Base-by-base conservation (phyloP, 2,797 vertebrate species). In the Champsocephalus gunnari region DNA sequence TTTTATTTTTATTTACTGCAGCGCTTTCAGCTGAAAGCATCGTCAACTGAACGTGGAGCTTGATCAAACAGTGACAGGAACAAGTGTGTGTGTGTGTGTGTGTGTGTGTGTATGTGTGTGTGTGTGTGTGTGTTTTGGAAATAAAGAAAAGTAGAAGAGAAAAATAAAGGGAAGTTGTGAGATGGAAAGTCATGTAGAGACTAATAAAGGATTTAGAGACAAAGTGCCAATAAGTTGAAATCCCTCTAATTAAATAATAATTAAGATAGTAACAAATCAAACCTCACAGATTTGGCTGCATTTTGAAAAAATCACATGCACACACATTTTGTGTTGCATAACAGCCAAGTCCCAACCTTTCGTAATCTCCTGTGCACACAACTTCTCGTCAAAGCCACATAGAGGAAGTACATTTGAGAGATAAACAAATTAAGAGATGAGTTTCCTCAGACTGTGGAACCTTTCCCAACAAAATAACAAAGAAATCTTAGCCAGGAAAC, bases 1-100 rank as follows among this genome's bases (percentile, higher is more conserved):
- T 91, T 92, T 92, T 88, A 89, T 86, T 90, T 92, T 87, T 90
- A 89, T 92, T 92, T 90, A 84, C 84, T 12, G 75, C 77, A 11
- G 74, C 12, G 56, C 83, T 87, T 87, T 85, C 81, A 85, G 65
- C 71, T 72, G 79, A 86, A 81, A 75, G 67, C 24, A 66, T 82
- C 86, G 73, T 79, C 79, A 79, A 66, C 69, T 43, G 75, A 85
- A 63, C 64, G 76, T 1, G 66, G 71, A 66, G 85, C 85, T 85
- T 92, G 92, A 93, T 93, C 90, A 92, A 89, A 90, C 66, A 59
- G 64, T 75, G 89, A 87, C 84, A 81, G 72, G 61, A 68, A 59
- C 8, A 45, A 13, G 51, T n/a, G 60, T 19, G 19, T 21, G 21
- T 21, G 21, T 21, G 21, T 21, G 21, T 21, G 21, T 21, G 21